These are phyloP conservation scores for Mesocentrotus franciscanus DNA, from an alignment of 53 echinoderm and acorn worm species.

Conservation along the genomic window DNA sequence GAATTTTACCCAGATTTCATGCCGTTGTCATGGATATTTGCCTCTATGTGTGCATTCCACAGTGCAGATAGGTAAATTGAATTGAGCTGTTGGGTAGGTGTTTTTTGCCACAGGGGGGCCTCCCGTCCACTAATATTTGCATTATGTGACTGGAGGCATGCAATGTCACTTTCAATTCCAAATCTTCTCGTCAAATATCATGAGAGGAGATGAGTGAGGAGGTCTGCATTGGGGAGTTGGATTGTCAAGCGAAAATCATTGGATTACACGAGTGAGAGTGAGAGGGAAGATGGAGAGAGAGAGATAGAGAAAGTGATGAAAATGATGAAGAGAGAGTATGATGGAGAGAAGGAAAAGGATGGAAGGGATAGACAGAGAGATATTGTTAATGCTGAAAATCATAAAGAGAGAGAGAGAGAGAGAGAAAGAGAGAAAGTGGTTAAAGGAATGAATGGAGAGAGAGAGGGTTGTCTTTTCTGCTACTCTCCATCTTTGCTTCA, in stretches of 20 bases:
- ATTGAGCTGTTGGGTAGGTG: slow-evolving; percentile 2
- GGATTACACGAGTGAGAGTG: neutral
- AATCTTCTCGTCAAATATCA: slow-evolving; percentile 16
- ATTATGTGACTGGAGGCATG: neutral
- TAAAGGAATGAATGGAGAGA: neutral
- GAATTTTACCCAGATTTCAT: slow-evolving; percentile 16
- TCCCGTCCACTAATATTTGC: neutral
- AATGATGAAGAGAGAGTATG: no score
- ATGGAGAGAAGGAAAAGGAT: no score
- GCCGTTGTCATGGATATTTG: slow-evolving; percentile 17
- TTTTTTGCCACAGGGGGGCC: neutral
- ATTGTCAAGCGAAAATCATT: neutral
- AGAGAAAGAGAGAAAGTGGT: neutral
- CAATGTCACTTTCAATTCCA: slow-evolving; percentile 25
- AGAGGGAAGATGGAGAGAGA: neutral
- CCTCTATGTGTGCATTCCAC: slow-evolving; percentile 9
- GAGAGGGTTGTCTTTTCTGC: neutral
- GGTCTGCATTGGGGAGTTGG: slow-evolving; percentile 8
- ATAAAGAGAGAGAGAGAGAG: neutral
- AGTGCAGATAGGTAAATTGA: slow-evolving; percentile 29
- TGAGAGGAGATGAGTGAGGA: neutral
- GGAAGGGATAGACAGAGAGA: neutral
- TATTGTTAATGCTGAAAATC: no score
- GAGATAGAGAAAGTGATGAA: neutral
- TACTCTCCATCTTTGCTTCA: no score